Base-by-base conservation (phyloP, 2,888 invertebrate genomes). In the Papilio demoleus region DNA sequence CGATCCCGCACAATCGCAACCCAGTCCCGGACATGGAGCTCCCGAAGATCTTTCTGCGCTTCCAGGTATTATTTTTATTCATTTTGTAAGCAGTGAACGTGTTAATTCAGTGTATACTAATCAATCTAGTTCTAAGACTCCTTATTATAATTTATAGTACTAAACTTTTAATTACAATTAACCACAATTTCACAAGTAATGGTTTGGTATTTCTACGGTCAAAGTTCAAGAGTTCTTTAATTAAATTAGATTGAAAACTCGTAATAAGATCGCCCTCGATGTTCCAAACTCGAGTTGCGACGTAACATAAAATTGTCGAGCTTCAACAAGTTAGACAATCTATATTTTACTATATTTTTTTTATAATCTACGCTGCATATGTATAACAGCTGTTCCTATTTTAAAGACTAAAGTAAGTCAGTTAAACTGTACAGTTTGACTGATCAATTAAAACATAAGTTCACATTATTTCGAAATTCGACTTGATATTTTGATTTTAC, bases 191-290 rank as follows among this genome's bases (percentile, higher is more conserved):
- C 1, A 45, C 40, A 59, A 58, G 11, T 58, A 34, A 45, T n/a
- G 42, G 58, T 59, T 59, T 59, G 59, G 24, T 24, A 47, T 47
- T 59, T 47, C 36, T 22, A 34, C 34, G 59, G 24, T 45, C 59
- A 47, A 66, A 66, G 58, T 65, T 60, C 34, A 36, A 47, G 47
- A 45, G 59, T 66, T 47, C 34, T 59, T 24, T 47, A 66, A 66
- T 66, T 66, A 66, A 60, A 66, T 60, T 66, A 17, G 36, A 66
- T 66, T 58, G 66, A 66, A 66, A 66, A 66, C 66, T 60, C 47
- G 8, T 59, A 66, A 66, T 60, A 34, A 47, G 66, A 60, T 60
- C 59, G n/a, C 47, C 8, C 58, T 12, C 24, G 45, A 19, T 58
- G 65, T 65, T 66, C n/a, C 8, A 24, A 59, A 59, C 47, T 66